phyloP scores from a whole-genome alignment of 1,140 invertebrate genomes.

The Neoseiulus cucumeris region DNA sequence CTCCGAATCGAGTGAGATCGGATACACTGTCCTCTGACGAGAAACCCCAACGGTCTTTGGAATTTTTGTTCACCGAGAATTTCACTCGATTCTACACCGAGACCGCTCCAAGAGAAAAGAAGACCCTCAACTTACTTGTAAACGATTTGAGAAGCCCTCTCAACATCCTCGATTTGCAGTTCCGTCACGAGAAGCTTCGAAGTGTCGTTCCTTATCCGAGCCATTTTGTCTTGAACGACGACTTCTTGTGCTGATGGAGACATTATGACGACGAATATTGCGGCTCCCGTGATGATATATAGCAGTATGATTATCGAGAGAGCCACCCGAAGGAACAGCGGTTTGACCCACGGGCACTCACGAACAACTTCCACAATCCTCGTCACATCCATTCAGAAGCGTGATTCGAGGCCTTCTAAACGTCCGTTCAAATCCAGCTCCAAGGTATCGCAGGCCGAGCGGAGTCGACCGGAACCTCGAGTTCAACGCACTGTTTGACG shows the following conservation, averaged over 20 bases:
- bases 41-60: no score
- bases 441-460: no score
- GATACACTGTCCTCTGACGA: no score
- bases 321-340: neutral
- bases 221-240: neutral
- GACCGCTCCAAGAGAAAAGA: no score
- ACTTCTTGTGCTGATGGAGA: neutral
- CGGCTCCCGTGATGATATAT: neutral
- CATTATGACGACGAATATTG: neutral
- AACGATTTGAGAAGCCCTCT: neutral
- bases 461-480: no score
- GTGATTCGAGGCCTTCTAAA: no score
- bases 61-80: no score
- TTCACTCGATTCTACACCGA: no score
- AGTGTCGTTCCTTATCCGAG: neutral
- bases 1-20: no score
- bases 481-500: no score
- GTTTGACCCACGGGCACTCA: neutral
- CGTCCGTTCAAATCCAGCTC: no score
- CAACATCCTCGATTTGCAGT: neutral
- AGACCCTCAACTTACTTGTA: neutral
- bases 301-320: neutral
- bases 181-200: neutral
- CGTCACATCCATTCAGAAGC: neutral
- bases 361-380: neutral